phyloP scores from a whole-genome alignment of 2,113 vertebrate species.

The Cyrtonyx montezumae region DNA sequence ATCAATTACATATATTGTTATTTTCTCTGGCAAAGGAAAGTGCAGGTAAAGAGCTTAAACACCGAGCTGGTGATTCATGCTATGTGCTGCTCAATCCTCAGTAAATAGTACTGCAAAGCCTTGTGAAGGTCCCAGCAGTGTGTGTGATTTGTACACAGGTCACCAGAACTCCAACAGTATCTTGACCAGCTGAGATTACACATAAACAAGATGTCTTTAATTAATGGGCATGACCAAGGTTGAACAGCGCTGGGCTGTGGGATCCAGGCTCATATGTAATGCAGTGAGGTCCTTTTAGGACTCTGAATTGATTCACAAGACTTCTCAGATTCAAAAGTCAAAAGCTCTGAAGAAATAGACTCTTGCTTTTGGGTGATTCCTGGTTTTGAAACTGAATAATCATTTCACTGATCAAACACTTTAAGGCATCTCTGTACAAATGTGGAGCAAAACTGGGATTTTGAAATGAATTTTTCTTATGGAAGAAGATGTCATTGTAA shows the following conservation, averaged over 20 bases:
- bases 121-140: too few species aligned
- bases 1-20: not conserved
- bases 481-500: too few species aligned
- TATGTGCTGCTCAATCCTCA: not conserved
- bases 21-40: not conserved
- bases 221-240: not conserved
- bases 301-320: not conserved
- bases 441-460: not conserved
- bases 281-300: not conserved
- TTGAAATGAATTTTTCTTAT: not conserved
- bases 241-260: not conserved
- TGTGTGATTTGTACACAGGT: not conserved
- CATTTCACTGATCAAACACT: not conserved
- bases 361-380: not conserved
- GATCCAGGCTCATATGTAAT: not conserved
- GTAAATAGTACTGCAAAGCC: not conserved
- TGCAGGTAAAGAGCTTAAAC: not conserved
- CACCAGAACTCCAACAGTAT: not conserved
- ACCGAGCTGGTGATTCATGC: not conserved
- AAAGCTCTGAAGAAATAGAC: not conserved
- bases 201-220: not conserved
- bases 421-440: not conserved
- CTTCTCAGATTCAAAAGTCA: not conserved
- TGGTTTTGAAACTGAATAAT: not conserved
- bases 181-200: not conserved